Evolutionary conservation across 2,113 vertebrate species (phyloP).

Genomic region (Pelmatolapia mariae): DNA sequence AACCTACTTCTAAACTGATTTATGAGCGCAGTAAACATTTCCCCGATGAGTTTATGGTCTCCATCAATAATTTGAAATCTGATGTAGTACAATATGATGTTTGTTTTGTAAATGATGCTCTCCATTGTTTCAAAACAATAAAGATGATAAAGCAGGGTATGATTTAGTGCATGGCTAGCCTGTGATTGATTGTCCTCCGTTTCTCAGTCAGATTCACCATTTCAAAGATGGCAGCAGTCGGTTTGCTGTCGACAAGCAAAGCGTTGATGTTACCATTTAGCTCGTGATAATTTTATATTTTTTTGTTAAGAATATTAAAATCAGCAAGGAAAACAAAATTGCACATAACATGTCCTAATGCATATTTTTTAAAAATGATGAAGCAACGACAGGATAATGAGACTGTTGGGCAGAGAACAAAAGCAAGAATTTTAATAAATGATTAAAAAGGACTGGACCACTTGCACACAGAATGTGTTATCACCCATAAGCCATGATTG

Average conservation of each 20-base stretch:
- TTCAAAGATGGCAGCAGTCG: not conserved
- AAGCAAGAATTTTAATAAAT: not conserved
- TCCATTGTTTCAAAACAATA: not conserved
- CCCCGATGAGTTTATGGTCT: not conserved
- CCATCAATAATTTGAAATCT: not conserved
- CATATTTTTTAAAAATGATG: not conserved
- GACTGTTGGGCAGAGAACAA: not conserved
- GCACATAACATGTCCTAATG: not conserved
- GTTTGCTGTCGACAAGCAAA: not conserved
- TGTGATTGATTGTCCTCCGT: not conserved
- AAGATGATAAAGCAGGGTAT: not conserved
- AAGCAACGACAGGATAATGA: not conserved
- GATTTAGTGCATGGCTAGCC: not conserved
- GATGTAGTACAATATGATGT: not conserved
- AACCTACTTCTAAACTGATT: not conserved
- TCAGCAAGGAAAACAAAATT: not conserved
- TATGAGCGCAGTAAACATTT: not conserved
- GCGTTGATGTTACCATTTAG: not conserved
- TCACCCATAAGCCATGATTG: not conserved
- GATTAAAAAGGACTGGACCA: not conserved
- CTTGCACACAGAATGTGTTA: not conserved
- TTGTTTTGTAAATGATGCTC: not conserved
- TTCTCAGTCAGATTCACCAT: not conserved
- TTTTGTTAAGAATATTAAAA: not conserved
- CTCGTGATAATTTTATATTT: not conserved